Evolutionary conservation across 1,140 invertebrate species (phyloP).

Genomic region (Probaryconus sp.): DNA sequence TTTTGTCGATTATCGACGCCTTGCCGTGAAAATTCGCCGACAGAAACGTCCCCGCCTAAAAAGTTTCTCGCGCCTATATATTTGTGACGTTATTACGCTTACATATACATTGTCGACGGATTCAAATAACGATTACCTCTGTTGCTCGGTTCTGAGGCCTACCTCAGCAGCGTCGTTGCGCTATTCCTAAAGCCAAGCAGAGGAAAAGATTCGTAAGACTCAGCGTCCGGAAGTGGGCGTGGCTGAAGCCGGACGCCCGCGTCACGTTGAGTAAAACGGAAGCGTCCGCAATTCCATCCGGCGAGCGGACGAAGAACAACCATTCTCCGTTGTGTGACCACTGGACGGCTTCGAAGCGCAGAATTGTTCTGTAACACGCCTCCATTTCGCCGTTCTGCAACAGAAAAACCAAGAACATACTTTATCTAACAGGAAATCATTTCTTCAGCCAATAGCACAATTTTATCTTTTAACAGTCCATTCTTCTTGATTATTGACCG

Average conservation of each 20-base stretch:
- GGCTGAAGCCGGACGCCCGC: conserved; percentile 74
- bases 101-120: conserved; percentile 60
- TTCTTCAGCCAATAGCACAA: conserved; percentile 14
- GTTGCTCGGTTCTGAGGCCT: conserved; percentile 28
- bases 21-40: conserved; percentile 50
- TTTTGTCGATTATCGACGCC: conserved; percentile 44
- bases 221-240: conserved; percentile 66
- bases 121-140: conserved; percentile 45
- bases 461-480: no score
- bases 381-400: conserved; percentile 77
- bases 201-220: conserved; percentile 66
- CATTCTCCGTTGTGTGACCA: conserved; percentile 81
- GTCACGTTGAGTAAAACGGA: conserved; percentile 80
- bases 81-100: conserved; percentile 50
- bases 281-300: conserved; percentile 80
- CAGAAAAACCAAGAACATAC: conserved; percentile 45
- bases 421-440: no score
- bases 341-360: conserved; percentile 78
- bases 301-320: conserved; percentile 79
- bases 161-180: conserved; percentile 66
- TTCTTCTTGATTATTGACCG: no score
- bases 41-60: conserved; percentile 41
- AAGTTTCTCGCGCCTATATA: conserved; percentile 46
- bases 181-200: conserved; percentile 65
- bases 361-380: conserved; percentile 78